Percentiles rank a stretch among this genome's conserved stretches.
Evolutionary conservation across 2,797 vertebrate genomes (phyloP).

Genomic region (Prionace glauca): DNA sequence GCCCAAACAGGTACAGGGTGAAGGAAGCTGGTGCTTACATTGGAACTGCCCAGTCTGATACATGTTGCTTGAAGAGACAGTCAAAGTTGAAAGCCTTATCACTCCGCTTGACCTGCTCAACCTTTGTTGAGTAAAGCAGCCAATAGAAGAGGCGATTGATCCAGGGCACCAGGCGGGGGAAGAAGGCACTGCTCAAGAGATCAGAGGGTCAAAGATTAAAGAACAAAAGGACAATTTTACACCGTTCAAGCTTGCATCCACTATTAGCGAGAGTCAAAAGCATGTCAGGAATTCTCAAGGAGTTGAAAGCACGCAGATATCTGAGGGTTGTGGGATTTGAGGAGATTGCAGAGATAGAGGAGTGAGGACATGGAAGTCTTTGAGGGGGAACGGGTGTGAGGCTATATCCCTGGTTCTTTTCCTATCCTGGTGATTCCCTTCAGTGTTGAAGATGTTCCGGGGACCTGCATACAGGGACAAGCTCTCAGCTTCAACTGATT

Average conservation of each 20-base stretch:
- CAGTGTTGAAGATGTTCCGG: not conserved
- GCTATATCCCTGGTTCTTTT: not conserved
- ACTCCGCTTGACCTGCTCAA: constrained; percentile 50
- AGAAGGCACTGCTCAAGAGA: constrained; percentile 50
- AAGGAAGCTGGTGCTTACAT: constrained; percentile 48
- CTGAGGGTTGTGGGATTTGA: not conserved
- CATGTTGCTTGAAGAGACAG: constrained; percentile 62
- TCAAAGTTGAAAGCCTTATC: constrained; percentile 58
- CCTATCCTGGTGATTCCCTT: not conserved
- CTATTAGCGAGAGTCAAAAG: not conserved
- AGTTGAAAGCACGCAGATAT: too few species aligned
- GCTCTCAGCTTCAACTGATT: not conserved
- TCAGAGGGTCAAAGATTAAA: not conserved
- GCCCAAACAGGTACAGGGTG: not conserved
- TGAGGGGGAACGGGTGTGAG: not conserved
- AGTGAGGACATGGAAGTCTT: not conserved
- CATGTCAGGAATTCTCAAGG: too few species aligned
- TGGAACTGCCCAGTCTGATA: constrained; percentile 63
- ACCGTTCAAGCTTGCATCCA: not conserved
- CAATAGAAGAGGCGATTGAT: constrained; percentile 61
- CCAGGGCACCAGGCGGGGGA: constrained; percentile 53
- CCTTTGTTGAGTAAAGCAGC: constrained; percentile 53
- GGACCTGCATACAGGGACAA: too few species aligned
- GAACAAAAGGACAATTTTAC: not conserved
- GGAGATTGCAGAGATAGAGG: too few species aligned